phyloP scores from a whole-genome alignment of 92 coral and sea anemone species.

The Porites evermanni region DNA sequence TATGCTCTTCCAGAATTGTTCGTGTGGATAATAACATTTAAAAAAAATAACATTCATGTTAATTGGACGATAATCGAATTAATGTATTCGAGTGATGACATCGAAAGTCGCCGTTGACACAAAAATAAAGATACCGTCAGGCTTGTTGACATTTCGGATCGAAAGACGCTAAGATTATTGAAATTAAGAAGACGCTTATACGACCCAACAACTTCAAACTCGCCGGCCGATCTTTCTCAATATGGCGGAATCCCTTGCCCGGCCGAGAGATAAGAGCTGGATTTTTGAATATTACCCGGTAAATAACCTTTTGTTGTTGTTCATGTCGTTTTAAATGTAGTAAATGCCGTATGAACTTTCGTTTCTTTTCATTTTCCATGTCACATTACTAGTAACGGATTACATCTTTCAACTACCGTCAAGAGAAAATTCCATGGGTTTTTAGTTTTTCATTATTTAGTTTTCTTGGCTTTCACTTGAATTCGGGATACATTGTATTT shows the following conservation, averaged over 20 bases:
- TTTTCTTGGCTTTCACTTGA: too few relatives aligned
- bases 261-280: slow-evolving; percentile 95
- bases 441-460: too few relatives aligned
- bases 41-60: too few relatives aligned
- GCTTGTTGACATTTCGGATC: slow-evolving; percentile 45
- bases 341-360: too few relatives aligned
- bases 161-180: slow-evolving; percentile 10
- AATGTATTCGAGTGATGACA: slow-evolving; percentile 20
- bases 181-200: slow-evolving; percentile 16
- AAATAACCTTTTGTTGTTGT: slow-evolving; percentile 21
- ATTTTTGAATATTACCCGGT: slow-evolving; percentile 99
- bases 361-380: too few relatives aligned
- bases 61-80: too few relatives aligned
- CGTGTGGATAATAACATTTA: too few relatives aligned
- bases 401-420: too few relatives aligned
- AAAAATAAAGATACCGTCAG: background rate
- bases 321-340: background rate
- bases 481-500: too few relatives aligned
- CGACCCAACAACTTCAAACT: background rate
- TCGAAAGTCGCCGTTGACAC: background rate
- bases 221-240: background rate
- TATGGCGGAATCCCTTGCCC: slow-evolving; percentile 69
- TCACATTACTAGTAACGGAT: too few relatives aligned
- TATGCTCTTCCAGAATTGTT: background rate
- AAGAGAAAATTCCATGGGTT: too few relatives aligned